phyloP scores from a whole-genome alignment of 1,140 invertebrate genomes.

The Platyscapa corneri region DNA sequence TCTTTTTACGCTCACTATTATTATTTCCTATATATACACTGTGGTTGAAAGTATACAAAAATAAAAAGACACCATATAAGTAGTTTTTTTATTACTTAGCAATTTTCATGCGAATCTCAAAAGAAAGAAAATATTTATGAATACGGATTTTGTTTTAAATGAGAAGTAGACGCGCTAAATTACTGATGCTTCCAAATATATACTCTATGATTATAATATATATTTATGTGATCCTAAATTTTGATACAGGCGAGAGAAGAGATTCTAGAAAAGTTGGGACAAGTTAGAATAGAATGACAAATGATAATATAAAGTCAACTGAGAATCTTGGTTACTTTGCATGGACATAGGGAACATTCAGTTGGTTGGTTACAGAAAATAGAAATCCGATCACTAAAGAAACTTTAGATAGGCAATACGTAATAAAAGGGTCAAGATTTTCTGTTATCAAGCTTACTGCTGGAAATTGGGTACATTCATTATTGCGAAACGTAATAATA shows the following conservation, averaged over 20 bases:
- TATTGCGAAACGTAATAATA: not conserved
- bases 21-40: not conserved
- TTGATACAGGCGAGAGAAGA: not conserved
- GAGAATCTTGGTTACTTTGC: not conserved
- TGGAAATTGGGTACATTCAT: not conserved
- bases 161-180: not conserved
- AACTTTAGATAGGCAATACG: not conserved
- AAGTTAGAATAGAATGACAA: conserved; percentile 5
- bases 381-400: conserved; percentile 6
- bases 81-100: not conserved
- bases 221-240: not conserved
- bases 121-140: not conserved
- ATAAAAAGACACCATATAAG: no score
- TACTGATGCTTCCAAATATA: not conserved
- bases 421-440: conserved; percentile 8
- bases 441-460: not conserved
- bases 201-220: not conserved
- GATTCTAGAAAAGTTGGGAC: not conserved
- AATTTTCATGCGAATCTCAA: not conserved
- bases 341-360: not conserved
- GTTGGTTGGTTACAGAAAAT: conserved; percentile 1
- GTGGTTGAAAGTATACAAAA: not conserved
- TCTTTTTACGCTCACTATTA: not conserved
- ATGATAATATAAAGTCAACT: conserved; percentile 12
- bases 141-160: not conserved